These are phyloP conservation scores for Cirrhinus molitorella DNA, from an alignment of 2,797 vertebrate genomes.

Conservation along the genomic window DNA sequence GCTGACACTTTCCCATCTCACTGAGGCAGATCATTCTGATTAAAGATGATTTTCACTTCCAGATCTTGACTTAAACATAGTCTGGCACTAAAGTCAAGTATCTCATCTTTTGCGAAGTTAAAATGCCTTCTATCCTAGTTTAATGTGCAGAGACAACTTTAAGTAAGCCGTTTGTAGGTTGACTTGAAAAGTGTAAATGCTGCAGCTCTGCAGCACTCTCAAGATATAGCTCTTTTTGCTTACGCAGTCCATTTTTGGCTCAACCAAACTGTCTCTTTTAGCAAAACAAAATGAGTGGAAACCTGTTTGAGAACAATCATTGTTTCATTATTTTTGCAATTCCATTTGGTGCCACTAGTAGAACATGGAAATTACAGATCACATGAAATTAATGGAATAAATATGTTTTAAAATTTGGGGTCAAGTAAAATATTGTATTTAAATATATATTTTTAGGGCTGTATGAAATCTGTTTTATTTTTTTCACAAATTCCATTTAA, in stretches of 20 bases:
- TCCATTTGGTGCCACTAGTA: background rate
- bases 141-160: background rate
- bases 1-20: conserved; percentile 12
- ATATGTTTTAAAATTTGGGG: background rate
- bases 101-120: background rate
- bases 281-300: background rate
- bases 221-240: conserved; percentile 6
- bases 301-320: background rate
- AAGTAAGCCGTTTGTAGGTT: background rate
- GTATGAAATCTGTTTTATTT: too few species aligned
- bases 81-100: conserved; percentile 4
- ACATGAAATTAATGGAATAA: background rate
- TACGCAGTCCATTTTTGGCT: background rate
- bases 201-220: background rate
- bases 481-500: too few species aligned
- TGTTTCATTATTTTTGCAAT: background rate
- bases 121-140: background rate
- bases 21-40: conserved; percentile 18
- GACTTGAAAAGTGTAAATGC: background rate
- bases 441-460: too few species aligned
- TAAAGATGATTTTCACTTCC: conserved; percentile 25
- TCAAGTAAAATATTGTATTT: background rate
- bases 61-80: conserved; percentile 20
- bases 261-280: background rate
- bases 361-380: background rate